Conservation (phyloP, 2,888 invertebrate genomes). For the Cryptocheilus praepositus region DNA sequence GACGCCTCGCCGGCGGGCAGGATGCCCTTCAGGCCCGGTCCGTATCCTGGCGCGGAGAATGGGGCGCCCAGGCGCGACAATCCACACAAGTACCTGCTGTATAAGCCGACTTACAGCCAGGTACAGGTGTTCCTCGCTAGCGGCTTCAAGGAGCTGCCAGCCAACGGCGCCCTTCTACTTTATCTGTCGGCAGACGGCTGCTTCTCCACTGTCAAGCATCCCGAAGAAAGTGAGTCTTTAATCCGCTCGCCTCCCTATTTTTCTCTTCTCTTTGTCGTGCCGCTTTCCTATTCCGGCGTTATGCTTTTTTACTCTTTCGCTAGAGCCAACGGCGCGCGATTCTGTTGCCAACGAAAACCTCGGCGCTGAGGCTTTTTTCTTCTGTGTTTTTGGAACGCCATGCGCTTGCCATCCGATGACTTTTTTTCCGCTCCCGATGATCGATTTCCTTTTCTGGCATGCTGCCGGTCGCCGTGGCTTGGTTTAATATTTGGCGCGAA, state of each 20-base stretch:
- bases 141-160: constrained; percentile 94
- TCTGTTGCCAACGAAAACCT: too few relatives aligned
- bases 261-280: background rate
- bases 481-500: too few relatives aligned
- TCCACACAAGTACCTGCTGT: constrained; percentile 97
- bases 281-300: too few relatives aligned
- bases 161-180: constrained; percentile 91
- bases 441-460: too few relatives aligned
- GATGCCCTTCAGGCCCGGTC: constrained; percentile 77
- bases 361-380: too few relatives aligned
- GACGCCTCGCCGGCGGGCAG: constrained; percentile 84
- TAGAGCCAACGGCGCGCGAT: too few relatives aligned
- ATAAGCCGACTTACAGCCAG: constrained; percentile 95
- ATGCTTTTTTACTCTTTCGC: background rate
- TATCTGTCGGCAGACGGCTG: constrained; percentile 96
- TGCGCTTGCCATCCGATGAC: too few relatives aligned
- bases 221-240: constrained; percentile 87
- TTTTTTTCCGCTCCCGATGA: too few relatives aligned
- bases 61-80: constrained; percentile 88
- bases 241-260: background rate
- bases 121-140: constrained; percentile 94
- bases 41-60: constrained; percentile 81
- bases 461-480: too few relatives aligned
- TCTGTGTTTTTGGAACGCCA: too few relatives aligned
- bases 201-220: constrained; percentile 88